Evolutionary conservation across 2,888 invertebrate species (phyloP).

Genomic region (Parnassius apollo): DNA sequence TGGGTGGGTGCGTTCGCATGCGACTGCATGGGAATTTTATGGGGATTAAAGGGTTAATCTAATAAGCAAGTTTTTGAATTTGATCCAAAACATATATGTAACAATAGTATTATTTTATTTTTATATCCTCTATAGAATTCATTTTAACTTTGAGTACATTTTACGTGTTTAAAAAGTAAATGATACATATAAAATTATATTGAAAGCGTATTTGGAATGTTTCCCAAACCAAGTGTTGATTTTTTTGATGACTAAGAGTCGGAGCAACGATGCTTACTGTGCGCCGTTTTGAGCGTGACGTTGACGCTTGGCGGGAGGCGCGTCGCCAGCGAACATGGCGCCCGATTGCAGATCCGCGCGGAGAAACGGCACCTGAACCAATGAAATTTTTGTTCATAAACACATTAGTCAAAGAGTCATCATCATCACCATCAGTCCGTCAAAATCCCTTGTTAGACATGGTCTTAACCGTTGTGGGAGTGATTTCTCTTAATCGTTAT

Average conservation of each 20-base stretch:
- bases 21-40: too few species aligned
- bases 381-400: too few species aligned
- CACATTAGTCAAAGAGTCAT: too few species aligned
- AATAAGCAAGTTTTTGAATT: background rate
- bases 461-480: too few species aligned
- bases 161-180: background rate
- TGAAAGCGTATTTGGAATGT: constrained; percentile 1
- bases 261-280: constrained; percentile 40
- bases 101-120: too few species aligned
- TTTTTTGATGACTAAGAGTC: background rate
- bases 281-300: constrained; percentile 59
- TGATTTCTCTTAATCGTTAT: too few species aligned
- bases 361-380: constrained; percentile 47
- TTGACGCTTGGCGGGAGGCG: constrained; percentile 61
- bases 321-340: constrained; percentile 53
- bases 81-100: background rate
- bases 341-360: constrained; percentile 65
- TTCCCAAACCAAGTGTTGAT: constrained; percentile 3
- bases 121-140: background rate
- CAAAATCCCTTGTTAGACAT: too few species aligned
- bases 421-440: too few species aligned
- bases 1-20: too few species aligned
- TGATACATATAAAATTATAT: background rate
- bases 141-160: background rate
- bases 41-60: background rate